Percentiles rank a stretch among this genome's conserved stretches.
Evolutionary conservation across 1,140 invertebrate genomes (phyloP).

Genomic region (Phortica variegata): DNA sequence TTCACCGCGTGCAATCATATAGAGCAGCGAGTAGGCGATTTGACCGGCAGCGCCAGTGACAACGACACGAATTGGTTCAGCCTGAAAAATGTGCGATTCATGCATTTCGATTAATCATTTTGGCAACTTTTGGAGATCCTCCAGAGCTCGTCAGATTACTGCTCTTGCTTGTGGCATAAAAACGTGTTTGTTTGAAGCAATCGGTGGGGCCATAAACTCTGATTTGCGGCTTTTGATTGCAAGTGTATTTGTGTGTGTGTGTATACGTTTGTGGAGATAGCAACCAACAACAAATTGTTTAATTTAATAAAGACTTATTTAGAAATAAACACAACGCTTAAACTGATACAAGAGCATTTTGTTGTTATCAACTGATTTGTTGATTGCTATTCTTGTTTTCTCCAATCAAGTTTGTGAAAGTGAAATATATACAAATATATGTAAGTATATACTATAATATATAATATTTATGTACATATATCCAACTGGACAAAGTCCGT

Average conservation of each 20-base stretch:
- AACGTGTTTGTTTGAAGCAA: background rate
- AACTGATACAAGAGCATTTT: no score
- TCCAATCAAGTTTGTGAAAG: background rate
- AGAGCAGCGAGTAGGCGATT: conserved; percentile 96
- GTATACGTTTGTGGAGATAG: background rate
- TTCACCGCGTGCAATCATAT: conserved; percentile 92
- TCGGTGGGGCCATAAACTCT: background rate
- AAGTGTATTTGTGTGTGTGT: background rate
- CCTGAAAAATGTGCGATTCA: no score
- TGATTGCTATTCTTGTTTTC: no score
- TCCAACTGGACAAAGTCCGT: background rate
- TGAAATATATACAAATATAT: background rate
- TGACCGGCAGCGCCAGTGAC: conserved; percentile 98
- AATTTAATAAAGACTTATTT: background rate
- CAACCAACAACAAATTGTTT: background rate
- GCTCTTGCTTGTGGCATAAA: background rate
- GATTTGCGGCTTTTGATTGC: background rate
- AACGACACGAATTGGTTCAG: conserved; percentile 85
- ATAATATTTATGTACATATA: background rate
- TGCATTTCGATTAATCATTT: background rate
- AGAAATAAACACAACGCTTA: background rate
- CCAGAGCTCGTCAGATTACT: background rate
- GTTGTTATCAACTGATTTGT: no score
- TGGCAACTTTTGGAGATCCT: conserved; percentile 22
- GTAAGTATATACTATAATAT: background rate